Evolutionary conservation across 2,797 vertebrate genomes (phyloP), one percentile per base, ranked within the genome.

Genomic region (Propithecus perrieri): DNA sequence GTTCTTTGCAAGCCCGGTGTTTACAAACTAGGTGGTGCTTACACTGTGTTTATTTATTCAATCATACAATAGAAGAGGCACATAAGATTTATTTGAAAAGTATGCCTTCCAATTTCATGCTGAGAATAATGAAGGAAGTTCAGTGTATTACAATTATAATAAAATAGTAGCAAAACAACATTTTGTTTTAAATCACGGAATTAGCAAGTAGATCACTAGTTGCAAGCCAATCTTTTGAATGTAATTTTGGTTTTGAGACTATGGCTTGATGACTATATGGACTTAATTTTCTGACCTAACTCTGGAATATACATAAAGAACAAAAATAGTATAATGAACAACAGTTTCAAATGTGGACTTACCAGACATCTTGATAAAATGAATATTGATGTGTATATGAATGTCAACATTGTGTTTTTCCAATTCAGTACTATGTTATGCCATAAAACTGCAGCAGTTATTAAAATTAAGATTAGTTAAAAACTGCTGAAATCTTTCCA

Each of bases 401-500:
- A 93, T 90, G 86, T 88, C 87, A 92, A 33, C 61, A 57, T 38
- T 65, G 85, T 85, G 22, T 78, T 94, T 92, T 97, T 83, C 63
- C 87, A 88, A 26, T 61, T 93, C 65, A 61, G 89, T 41, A 79
- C 83, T 72, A 57, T 35, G 53, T 59, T 75, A 87, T 85, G 65
- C 84, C 2, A 78, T 41, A 2, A 10, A 94, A 81, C 78, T 2
- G 8, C 78, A n/a, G 4, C 0, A 5, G 24, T 46, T 43, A 41
- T 0, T 69, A 96, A 78, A 1, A 85, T 7, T 88, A 93, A 78
- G 74, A 84, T 63, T 72, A 38, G 53, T 67, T 89, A 88, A 85
- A 94, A 95, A 94, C 69, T 89, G 80, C 78, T 94, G 93, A 92
- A 98, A 96, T 97, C 85, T 96, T 97, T 81, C 90, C 75, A 50